Percentiles rank a stretch among this genome's conserved stretches.
phyloP scores from a whole-genome alignment of 2,888 invertebrate species.

The Hypselothyrea guttata region DNA sequence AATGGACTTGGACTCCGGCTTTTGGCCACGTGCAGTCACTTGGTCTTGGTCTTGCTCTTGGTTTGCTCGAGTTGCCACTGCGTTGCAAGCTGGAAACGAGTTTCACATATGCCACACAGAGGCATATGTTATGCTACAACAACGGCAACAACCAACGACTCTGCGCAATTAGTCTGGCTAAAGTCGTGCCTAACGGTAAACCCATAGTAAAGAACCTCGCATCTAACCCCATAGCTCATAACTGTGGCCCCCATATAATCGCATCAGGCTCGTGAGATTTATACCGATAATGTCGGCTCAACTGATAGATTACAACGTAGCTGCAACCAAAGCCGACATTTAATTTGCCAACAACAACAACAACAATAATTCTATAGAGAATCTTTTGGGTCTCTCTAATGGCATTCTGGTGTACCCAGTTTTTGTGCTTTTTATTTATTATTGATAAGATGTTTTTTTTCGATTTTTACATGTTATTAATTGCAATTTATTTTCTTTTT shows the following conservation, averaged over 20 bases:
- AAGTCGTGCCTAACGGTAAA: constrained; percentile 76
- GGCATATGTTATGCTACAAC: constrained; percentile 9
- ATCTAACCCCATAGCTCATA: constrained; percentile 38
- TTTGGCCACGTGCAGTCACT: constrained; percentile 57
- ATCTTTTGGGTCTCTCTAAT: constrained; percentile 24
- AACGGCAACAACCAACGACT: constrained; percentile 20
- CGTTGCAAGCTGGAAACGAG: constrained; percentile 45
- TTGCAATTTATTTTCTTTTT: constrained; percentile 4
- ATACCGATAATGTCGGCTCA: constrained; percentile 67
- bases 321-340: constrained; percentile 16
- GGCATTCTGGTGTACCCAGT: constrained; percentile 37
- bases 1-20: constrained; percentile 39
- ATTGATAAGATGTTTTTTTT: constrained; percentile 29
- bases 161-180: constrained; percentile 72
- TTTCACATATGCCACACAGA: constrained; percentile 59
- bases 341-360: constrained; percentile 7
- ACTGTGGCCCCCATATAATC: constrained; percentile 57
- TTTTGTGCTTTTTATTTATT: background rate
- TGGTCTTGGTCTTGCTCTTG: background rate
- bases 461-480: constrained; percentile 22
- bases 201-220: constrained; percentile 32
- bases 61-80: constrained; percentile 35
- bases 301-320: constrained; percentile 62
- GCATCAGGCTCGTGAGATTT: constrained; percentile 66
- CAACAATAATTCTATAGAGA: constrained; percentile 6